Evolutionary conservation across 92 coral and sea anemone species (phyloP).

Genomic region (Heliopora coerulea): DNA sequence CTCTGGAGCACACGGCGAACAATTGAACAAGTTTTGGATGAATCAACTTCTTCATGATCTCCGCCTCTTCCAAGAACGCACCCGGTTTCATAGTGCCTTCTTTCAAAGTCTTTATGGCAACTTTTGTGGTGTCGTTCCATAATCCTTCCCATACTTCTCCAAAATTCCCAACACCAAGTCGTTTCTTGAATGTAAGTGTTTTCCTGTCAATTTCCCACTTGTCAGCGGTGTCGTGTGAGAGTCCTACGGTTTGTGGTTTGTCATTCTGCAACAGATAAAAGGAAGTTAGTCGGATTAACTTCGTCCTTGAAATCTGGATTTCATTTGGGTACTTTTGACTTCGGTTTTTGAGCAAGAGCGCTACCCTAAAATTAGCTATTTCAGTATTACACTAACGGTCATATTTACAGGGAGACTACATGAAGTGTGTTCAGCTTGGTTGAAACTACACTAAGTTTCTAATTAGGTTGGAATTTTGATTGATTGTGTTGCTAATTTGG

Average conservation of each 20-base stretch:
- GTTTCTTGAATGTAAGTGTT: slow-evolving; percentile 57
- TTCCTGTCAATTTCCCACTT: slow-evolving; percentile 86
- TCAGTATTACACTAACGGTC: too few relatives aligned
- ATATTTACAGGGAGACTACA: too few relatives aligned
- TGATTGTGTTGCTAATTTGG: too few relatives aligned
- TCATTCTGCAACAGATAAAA: slow-evolving; percentile 55
- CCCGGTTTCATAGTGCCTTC: slow-evolving; percentile 88
- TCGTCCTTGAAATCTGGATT: too few relatives aligned
- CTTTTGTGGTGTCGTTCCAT: slow-evolving; percentile 92
- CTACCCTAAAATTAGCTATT: too few relatives aligned
- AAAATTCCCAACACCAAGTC: slow-evolving; percentile 95
- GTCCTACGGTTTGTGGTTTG: slow-evolving; percentile 83
- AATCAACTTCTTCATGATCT: slow-evolving; percentile 91
- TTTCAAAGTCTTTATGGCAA: slow-evolving; percentile 90
- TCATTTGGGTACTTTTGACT: too few relatives aligned
- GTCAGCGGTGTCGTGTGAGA: slow-evolving; percentile 86
- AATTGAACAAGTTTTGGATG: slow-evolving; percentile 87
- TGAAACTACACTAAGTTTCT: too few relatives aligned
- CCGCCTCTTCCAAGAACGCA: slow-evolving; percentile 91
- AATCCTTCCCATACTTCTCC: slow-evolving; percentile 97
- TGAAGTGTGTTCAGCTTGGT: too few relatives aligned
- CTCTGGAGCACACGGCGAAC: slow-evolving; percentile 87
- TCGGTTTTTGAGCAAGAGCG: too few relatives aligned
- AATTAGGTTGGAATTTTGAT: too few relatives aligned
- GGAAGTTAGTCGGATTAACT: too few relatives aligned